phyloP scores from a whole-genome alignment of 1,140 invertebrate genomes.

The Pseudoatta argentina region DNA sequence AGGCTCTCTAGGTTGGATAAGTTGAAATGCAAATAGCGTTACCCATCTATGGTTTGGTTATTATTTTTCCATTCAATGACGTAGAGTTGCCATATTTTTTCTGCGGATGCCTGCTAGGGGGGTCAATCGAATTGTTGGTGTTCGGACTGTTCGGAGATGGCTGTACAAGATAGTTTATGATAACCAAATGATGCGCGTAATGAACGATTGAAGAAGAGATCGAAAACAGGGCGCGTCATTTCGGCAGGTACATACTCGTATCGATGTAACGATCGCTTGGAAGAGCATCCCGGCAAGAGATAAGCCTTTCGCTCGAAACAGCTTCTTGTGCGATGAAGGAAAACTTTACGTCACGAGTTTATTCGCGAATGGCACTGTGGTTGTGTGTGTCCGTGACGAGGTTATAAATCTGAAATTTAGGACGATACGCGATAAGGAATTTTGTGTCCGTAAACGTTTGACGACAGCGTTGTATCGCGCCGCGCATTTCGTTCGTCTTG shows the following conservation, averaged over 20 bases:
- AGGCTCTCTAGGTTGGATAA: no score
- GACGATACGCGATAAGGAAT: not conserved
- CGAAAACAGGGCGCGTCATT: slow-evolving; percentile 59
- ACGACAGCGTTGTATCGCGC: not conserved
- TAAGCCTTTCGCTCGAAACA: not conserved
- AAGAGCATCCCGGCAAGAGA: not conserved
- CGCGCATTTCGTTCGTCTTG: not conserved
- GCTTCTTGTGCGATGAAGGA: not conserved
- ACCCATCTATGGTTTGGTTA: slow-evolving; percentile 54
- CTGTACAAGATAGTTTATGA: slow-evolving; percentile 80
- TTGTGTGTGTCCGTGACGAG: not conserved
- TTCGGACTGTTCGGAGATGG: slow-evolving; percentile 79
- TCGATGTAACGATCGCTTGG: not conserved
- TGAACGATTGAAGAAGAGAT: slow-evolving; percentile 75
- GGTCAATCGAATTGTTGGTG: slow-evolving; percentile 81
- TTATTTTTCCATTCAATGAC: slow-evolving; percentile 76
- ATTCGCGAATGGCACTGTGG: not conserved
- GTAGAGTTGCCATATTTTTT: slow-evolving; percentile 83
- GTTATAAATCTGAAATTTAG: slow-evolving; percentile 3
- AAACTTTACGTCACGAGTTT: not conserved
- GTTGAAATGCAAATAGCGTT: not conserved
- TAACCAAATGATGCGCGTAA: slow-evolving; percentile 81
- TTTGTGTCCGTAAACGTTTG: not conserved
- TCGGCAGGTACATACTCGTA: slow-evolving; percentile 67
- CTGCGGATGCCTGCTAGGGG: slow-evolving; percentile 81